These are phyloP conservation scores for Girardinus metallicus DNA, from an alignment of 2,797 vertebrate genomes.

Conservation along the genomic window DNA sequence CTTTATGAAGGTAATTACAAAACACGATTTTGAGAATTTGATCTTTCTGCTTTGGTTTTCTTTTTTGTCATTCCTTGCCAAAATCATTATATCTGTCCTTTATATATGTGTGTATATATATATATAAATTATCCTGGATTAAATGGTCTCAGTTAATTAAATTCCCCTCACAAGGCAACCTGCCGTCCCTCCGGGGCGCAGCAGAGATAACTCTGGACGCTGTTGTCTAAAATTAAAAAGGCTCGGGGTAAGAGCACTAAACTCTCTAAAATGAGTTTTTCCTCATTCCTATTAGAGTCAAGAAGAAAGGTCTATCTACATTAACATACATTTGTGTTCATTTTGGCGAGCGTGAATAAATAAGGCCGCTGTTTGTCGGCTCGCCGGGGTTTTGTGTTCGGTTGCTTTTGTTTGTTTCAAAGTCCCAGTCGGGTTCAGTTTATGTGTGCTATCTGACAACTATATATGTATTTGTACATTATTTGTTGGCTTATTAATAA, in stretches of 20 bases:
- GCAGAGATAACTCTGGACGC: constrained; percentile 74
- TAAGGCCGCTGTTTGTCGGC: constrained; percentile 25
- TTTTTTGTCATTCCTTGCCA: constrained; percentile 7
- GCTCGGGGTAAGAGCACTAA: constrained; percentile 69
- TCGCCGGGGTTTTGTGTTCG: constrained; percentile 1
- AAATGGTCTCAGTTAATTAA: constrained; percentile 82
- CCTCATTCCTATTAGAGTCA: constrained; percentile 71
- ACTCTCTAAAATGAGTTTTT: constrained; percentile 75
- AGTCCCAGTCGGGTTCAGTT: constrained; percentile 2
- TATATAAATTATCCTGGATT: constrained; percentile 69
- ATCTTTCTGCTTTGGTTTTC: constrained; percentile 34
- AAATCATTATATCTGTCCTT: constrained; percentile 36
- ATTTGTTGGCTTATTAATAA: neutral
- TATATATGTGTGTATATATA: neutral
- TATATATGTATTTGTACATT: neutral
- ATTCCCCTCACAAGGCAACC: constrained; percentile 64
- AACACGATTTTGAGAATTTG: constrained; percentile 17
- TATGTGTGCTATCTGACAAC: neutral
- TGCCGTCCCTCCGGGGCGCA: constrained; percentile 65
- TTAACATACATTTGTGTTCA: constrained; percentile 71
- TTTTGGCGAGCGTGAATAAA: constrained; percentile 59
- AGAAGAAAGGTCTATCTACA: constrained; percentile 65
- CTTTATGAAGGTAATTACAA: constrained; percentile 33
- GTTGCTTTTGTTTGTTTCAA: neutral
- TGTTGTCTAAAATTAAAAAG: constrained; percentile 83